Base-by-base conservation (phyloP, 30 jellyfish, hydroid and myxozoan species). In the Turritopsis dohrnii region DNA sequence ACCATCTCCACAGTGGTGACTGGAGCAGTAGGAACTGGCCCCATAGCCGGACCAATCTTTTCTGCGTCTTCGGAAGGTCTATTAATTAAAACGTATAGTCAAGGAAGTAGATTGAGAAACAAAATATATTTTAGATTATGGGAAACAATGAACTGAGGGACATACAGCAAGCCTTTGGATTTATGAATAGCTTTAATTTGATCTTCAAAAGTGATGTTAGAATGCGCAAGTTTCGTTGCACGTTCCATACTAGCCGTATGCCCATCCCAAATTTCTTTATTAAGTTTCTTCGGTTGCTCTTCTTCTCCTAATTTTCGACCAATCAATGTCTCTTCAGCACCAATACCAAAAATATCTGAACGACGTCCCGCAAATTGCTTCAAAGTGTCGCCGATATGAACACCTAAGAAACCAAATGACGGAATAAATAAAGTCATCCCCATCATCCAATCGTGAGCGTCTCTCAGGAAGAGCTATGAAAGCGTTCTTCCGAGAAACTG, bases 291-390 rank as follows among this genome's bases (percentile, higher is more conserved):
- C 1, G 88, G 54, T 52, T 29, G 72, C 26, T 80, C 84, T 83
- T 90, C 79, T 66, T 94, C 99, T 23, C 96, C 99, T 3, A 95
- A 87, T 79, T 94, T 94, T 73, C 79, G 76, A 75, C 99, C 99
- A 75, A 94, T 94, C 87, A 84, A 80, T 27, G 97, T 88, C 84
- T 94, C 99, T 71, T 94, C 97, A 30, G 95, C 86, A 79, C 97
- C 97, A 54, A 90, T 96, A 80, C 99, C 99, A 74, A 94, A 94
- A 81, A 94, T 94, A 86, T 94, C 99, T 29, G 99, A 95, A 86
- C 99, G 99, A 29, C 91, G 84, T 73, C 86, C 96, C 1, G 99
- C 99, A 71, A 94, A 95, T 27, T 94, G 96, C 54, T 94, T 94
- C 84, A 94, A 73, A 22, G 91, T 87, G 83, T 91, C 85, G 22